Evolutionary conservation across 2,888 invertebrate genomes (phyloP), one percentile per base, ranked within the genome.

Genomic region (Agrochola litura): DNA sequence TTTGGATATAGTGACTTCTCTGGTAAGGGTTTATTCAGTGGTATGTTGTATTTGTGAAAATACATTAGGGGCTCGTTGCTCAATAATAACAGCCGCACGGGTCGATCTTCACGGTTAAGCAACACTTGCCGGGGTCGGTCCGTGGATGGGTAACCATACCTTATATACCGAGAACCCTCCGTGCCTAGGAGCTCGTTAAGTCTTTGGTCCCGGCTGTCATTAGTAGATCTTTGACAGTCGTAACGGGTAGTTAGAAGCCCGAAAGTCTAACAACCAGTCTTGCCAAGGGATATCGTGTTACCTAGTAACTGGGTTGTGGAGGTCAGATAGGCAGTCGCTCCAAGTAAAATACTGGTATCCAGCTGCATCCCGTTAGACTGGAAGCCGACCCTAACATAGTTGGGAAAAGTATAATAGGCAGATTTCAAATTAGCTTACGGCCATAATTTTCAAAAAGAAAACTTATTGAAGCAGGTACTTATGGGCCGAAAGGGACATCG

Each of bases 1-100:
- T 63, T 77, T 72, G 61, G 46, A 30, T 41, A 73, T 72, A 54
- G 41, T 56, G 30, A 80, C 46, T 61, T 58, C 6, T 58, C n/a
- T 10, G 16, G 43, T 6, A 2, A 54, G 6, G 43, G n/a, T 74
- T 73, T 73, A 54, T 73, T 56, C 19, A 8, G n/a, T 46, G 54
- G 8, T 41, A 41, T 58, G 41, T 68, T 68, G 30, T 67, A 58
- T 68, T 68, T 68, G 6, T 56, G 68, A 41, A 68, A 52, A 19
- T 10, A n/a, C 41, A 41, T 68, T 14, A 52, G 22, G 19, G 9
- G 22, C 30, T 49, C 10, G 46, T 65, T 25, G 19, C 52, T 52
- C 19, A 19, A 52, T 52, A 52, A 52, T 52, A 22, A 22, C 9
- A 22, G 22, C 52, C 54, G 54, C 22, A 22, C 22, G 22, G 54